These are phyloP conservation scores for Alca torda DNA, from an alignment of 2,797 vertebrate species.

Conservation along the genomic window DNA sequence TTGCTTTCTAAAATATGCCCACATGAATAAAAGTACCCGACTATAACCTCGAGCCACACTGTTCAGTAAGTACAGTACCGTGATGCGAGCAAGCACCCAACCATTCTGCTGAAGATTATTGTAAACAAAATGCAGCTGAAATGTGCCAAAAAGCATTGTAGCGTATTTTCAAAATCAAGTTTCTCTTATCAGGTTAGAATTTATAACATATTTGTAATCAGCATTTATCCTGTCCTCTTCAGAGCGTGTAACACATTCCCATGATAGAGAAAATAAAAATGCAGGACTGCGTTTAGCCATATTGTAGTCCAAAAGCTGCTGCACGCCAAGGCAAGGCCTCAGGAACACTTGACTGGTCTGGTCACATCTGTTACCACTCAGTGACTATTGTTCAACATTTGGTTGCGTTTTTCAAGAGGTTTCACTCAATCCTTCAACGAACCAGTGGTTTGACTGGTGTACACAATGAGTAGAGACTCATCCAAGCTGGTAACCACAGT, in stretches of 20 bases:
- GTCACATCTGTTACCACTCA: conserved; percentile 40
- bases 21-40: background rate
- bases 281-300: background rate
- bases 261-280: background rate
- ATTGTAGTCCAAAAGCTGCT: background rate
- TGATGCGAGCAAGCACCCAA: background rate
- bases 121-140: background rate
- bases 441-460: background rate
- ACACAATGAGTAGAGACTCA: background rate
- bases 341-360: background rate
- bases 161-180: background rate
- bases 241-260: background rate
- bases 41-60: background rate
- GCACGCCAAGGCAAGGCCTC: background rate
- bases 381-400: conserved; percentile 13
- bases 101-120: background rate
- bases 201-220: background rate
- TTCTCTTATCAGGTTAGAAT: background rate
- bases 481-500: background rate
- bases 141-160: background rate
- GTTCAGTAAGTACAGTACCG: background rate
- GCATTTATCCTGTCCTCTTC: background rate
- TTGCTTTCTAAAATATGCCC: background rate
- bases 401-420: background rate
- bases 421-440: background rate